phyloP scores from a whole-genome alignment of 1,140 invertebrate species.

The Drosophila virilis region DNA sequence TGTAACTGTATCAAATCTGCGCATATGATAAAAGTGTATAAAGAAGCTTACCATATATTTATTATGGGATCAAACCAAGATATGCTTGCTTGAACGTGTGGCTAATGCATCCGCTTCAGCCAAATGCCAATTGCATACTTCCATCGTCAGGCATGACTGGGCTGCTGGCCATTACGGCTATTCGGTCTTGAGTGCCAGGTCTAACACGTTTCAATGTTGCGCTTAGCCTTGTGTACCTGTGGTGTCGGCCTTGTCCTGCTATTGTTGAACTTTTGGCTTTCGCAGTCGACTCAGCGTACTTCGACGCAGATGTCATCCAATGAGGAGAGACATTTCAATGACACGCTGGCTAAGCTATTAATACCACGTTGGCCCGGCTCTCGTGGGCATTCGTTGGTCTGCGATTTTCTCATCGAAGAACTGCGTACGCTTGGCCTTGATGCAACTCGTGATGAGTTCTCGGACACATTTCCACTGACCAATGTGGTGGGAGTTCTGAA shows the following conservation, averaged over 20 bases:
- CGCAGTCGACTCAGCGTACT: neutral
- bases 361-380: conserved; percentile 90
- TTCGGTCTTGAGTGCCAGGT: neutral
- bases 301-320: neutral
- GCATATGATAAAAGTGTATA: neutral
- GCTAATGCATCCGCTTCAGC: neutral
- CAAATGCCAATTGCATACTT: neutral
- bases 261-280: neutral
- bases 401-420: conserved; percentile 86
- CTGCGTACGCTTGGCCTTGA: conserved; percentile 1
- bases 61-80: too few species aligned
- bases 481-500: conserved; percentile 31
- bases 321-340: conserved; percentile 87
- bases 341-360: conserved; percentile 88
- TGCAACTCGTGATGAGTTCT: conserved; percentile 1
- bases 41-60: neutral
- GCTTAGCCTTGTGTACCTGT: neutral
- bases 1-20: conserved; percentile 23
- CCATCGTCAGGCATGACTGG: neutral
- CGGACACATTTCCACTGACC: neutral
- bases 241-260: neutral
- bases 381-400: conserved; percentile 87
- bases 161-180: neutral
- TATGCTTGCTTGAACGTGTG: neutral
- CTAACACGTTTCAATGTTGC: conserved; percentile 6